Evolutionary conservation across 1,140 invertebrate species (phyloP).

Genomic region (Drosophila watanabei): DNA sequence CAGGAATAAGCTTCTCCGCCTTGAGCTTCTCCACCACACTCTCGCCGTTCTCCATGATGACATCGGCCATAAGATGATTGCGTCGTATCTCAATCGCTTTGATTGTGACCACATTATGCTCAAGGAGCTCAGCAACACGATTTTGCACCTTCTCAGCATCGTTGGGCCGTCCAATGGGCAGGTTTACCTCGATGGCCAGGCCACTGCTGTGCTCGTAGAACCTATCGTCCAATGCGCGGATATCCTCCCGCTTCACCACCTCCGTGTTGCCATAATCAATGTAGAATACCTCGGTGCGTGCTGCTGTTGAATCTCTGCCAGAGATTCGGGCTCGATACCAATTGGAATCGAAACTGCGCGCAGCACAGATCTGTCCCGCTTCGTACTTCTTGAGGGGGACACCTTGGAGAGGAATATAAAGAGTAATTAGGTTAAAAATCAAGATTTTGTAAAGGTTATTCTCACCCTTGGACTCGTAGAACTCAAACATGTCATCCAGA

Average conservation of each 20-base stretch:
- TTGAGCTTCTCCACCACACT: slow-evolving; percentile 65
- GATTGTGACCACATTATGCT: slow-evolving; percentile 69
- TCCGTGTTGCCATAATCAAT: slow-evolving; percentile 93
- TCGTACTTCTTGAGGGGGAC: slow-evolving; percentile 58
- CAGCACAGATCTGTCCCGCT: slow-evolving; percentile 87
- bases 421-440: not conserved
- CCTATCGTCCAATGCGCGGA: slow-evolving; percentile 87
- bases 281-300: slow-evolving; percentile 88
- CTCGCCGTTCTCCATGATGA: slow-evolving; percentile 43
- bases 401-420: slow-evolving; percentile 23
- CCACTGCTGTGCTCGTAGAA: slow-evolving; percentile 86
- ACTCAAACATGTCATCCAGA: slow-evolving; percentile 87
- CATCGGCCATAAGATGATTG: slow-evolving; percentile 72
- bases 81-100: slow-evolving; percentile 79
- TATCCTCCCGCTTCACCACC: slow-evolving; percentile 85
- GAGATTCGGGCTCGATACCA: slow-evolving; percentile 90
- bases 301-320: slow-evolving; percentile 80
- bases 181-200: slow-evolving; percentile 86
- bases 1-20: slow-evolving; percentile 53
- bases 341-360: slow-evolving; percentile 87
- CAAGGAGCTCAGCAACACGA: slow-evolving; percentile 51
- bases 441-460: not conserved
- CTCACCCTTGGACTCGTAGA: slow-evolving; percentile 87
- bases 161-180: slow-evolving; percentile 68
- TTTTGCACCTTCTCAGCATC: slow-evolving; percentile 56